A percentile compares a stretch with the other conserved stretches of the same genome.
Evolutionary conservation across 2,797 vertebrate genomes (phyloP).

Genomic region (Cossypha heuglini): DNA sequence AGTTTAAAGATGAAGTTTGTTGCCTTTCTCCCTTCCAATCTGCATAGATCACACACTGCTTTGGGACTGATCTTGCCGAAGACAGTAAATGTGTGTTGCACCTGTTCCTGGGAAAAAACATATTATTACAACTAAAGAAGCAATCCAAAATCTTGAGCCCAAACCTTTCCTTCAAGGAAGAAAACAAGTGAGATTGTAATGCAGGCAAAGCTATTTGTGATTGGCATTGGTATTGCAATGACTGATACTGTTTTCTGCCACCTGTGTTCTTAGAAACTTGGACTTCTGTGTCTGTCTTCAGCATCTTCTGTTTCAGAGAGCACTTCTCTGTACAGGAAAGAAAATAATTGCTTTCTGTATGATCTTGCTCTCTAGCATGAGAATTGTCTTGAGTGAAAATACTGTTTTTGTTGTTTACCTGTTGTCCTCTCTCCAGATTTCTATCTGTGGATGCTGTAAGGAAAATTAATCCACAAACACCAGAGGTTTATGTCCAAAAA

Average conservation of each 20-base stretch:
- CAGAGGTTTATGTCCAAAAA: too few species aligned
- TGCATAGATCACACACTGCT: background rate
- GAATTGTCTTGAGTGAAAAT: background rate
- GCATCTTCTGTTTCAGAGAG: background rate
- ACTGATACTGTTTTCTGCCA: background rate
- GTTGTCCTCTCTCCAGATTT: background rate
- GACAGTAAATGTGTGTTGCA: background rate
- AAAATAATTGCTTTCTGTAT: background rate
- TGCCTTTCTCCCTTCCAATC: background rate
- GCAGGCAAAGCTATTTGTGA: background rate
- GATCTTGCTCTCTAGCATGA: background rate
- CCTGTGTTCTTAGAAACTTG: background rate
- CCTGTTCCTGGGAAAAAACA: background rate
- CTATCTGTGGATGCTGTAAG: background rate
- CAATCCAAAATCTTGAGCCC: background rate
- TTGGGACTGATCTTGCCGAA: background rate
- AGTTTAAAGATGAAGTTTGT: background rate
- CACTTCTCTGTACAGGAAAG: background rate
- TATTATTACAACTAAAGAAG: background rate
- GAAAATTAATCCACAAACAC: too few species aligned
- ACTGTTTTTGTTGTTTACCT: background rate
- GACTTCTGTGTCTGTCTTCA: background rate
- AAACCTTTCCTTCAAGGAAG: background rate
- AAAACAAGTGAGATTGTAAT: background rate
- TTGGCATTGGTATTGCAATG: background rate